These are phyloP conservation scores for Phenganax subtilis DNA, from an alignment of 92 coral and sea anemone species.

Conservation along the genomic window DNA sequence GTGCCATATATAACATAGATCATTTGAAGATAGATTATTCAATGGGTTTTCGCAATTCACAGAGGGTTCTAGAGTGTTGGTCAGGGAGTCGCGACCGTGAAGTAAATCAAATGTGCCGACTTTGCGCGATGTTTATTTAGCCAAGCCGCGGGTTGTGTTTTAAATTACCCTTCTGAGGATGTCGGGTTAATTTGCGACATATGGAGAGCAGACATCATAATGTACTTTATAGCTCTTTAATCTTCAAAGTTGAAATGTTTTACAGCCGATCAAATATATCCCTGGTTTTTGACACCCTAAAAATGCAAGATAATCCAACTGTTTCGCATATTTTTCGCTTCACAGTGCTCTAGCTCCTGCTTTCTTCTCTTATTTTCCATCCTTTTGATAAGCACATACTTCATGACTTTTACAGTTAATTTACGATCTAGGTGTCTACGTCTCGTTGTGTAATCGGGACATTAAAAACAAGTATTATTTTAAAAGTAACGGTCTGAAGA, in stretches of 20 bases:
- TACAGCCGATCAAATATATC: background rate
- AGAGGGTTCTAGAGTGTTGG: slow-evolving; percentile 30
- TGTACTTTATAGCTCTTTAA: background rate
- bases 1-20: slow-evolving; percentile 1
- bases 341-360: too few relatives aligned
- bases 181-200: slow-evolving; percentile 44
- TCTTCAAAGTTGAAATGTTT: background rate
- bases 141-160: slow-evolving; percentile 46
- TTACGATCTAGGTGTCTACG: too few relatives aligned
- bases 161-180: slow-evolving; percentile 40
- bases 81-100: slow-evolving; percentile 10
- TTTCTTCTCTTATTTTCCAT: too few relatives aligned
- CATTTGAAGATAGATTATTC: slow-evolving; percentile 1
- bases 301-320: background rate
- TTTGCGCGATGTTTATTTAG: slow-evolving; percentile 39
- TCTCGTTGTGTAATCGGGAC: background rate
- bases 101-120: slow-evolving; percentile 41
- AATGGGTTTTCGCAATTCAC: slow-evolving; percentile 31
- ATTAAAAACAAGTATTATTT: background rate
- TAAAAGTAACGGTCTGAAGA: background rate
- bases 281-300: background rate
- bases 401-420: too few relatives aligned
- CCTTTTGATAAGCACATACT: too few relatives aligned
- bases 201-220: slow-evolving; percentile 32
- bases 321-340: too few relatives aligned